phyloP scores from a whole-genome alignment of 2,797 vertebrate genomes.

The Bryconaethiops microstoma region DNA sequence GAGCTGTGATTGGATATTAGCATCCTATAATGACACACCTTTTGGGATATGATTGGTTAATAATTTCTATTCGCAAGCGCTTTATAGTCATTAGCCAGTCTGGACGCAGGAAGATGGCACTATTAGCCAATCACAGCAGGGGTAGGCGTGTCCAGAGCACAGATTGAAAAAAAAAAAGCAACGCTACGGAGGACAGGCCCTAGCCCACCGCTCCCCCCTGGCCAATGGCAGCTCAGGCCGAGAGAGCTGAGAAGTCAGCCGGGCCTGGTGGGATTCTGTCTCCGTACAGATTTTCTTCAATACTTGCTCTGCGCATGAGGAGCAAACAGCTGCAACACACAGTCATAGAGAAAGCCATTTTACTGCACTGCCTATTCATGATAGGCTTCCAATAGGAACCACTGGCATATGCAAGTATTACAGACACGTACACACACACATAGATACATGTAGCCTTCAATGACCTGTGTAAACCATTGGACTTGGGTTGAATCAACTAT shows the following conservation, averaged over 20 bases:
- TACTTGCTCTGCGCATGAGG: constrained; percentile 1
- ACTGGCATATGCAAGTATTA: no score
- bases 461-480: no score
- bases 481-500: no score
- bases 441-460: no score
- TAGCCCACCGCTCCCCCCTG: constrained; percentile 55
- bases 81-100: neutral
- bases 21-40: neutral
- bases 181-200: constrained; percentile 7
- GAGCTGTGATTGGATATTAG: neutral
- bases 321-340: constrained; percentile 10
- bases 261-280: constrained; percentile 43
- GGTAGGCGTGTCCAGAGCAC: neutral
- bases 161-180: neutral
- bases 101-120: neutral
- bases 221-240: constrained; percentile 68
- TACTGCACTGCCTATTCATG: neutral
- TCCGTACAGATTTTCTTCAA: constrained; percentile 56
- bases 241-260: constrained; percentile 11
- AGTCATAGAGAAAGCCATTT: neutral
- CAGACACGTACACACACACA: no score
- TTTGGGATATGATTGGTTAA: neutral
- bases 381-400: no score
- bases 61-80: neutral
- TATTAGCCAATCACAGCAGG: neutral